Conservation (phyloP, 1,140 invertebrate genomes). For the Brachionus calyciflorus region DNA sequence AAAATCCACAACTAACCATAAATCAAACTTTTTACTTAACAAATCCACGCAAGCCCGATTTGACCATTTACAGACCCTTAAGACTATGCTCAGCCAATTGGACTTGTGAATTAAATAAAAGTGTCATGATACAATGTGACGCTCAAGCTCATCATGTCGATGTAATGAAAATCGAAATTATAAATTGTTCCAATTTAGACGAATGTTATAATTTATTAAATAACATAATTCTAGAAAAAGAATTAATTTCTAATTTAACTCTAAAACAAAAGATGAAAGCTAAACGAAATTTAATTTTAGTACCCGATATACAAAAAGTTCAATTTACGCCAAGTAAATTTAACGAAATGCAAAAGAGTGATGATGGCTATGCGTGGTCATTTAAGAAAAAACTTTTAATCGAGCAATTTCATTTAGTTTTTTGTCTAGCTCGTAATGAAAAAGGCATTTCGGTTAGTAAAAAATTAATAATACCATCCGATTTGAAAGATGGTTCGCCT, state of each 20-base stretch:
- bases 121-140: not conserved
- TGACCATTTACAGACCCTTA: not conserved
- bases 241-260: not conserved
- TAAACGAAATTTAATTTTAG: not conserved
- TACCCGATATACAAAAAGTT: not conserved
- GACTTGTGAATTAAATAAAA: conserved; percentile 17
- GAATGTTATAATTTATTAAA: not conserved
- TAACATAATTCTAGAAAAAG: conserved; percentile 4
- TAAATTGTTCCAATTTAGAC: not conserved
- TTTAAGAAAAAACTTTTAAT: conserved; percentile 4
- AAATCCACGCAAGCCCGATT: conserved; percentile 8
- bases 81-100: conserved; percentile 15
- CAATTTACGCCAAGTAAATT: not conserved
- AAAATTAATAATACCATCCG: conserved; percentile 36
- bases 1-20: not conserved
- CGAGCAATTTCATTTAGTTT: conserved; percentile 8
- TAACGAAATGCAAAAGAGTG: conserved; percentile 11
- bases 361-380: conserved; percentile 8
- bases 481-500: not conserved
- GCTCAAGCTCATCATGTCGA: conserved; percentile 26
- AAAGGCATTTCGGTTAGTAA: not conserved
- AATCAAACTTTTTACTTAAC: not conserved
- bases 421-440: conserved; percentile 19
- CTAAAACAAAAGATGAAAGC: not conserved
- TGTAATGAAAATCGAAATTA: not conserved